A percentile compares a stretch with the other conserved stretches of the same genome.
Evolutionary conservation across 2,888 invertebrate genomes (phyloP).

Genomic region (Lasioglossum marginatum): DNA sequence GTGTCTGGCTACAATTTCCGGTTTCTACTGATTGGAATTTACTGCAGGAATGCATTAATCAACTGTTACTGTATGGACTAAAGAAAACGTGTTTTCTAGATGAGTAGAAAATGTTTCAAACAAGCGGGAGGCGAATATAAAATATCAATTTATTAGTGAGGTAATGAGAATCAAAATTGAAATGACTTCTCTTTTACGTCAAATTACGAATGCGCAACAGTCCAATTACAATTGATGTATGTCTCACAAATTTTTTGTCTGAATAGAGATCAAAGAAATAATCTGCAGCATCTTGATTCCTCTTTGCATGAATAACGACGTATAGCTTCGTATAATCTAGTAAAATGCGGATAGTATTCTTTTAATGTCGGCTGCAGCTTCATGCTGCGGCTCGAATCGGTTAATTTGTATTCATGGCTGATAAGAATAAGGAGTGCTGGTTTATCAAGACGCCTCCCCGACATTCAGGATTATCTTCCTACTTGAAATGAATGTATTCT

Average conservation of each 20-base stretch:
- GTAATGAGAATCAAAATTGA: neutral
- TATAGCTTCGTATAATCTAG: neutral
- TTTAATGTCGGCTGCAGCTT: slow-evolving; percentile 5
- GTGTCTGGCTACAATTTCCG: neutral
- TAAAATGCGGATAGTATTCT: neutral
- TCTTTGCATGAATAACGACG: neutral
- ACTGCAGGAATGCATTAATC: neutral
- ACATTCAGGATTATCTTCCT: slow-evolving; percentile 48
- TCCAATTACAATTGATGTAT: neutral
- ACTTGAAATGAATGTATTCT: slow-evolving; percentile 48
- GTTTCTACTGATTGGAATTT: neutral
- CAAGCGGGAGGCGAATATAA: no score
- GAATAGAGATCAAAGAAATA: neutral
- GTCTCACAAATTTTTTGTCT: neutral
- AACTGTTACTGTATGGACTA: neutral
- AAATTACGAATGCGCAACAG: neutral
- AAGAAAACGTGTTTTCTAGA: neutral
- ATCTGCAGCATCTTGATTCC: slow-evolving; percentile 8
- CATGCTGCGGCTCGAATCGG: slow-evolving; percentile 31
- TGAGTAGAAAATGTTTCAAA: no score
- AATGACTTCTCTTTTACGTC: neutral
- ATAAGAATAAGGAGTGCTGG: slow-evolving; percentile 41
- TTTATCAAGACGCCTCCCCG: slow-evolving; percentile 50
- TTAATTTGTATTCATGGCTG: slow-evolving; percentile 57
- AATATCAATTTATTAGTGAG: no score